These are phyloP conservation scores for Takifugu flavidus DNA, from an alignment of 2,113 vertebrate genomes.

Conservation along the genomic window DNA sequence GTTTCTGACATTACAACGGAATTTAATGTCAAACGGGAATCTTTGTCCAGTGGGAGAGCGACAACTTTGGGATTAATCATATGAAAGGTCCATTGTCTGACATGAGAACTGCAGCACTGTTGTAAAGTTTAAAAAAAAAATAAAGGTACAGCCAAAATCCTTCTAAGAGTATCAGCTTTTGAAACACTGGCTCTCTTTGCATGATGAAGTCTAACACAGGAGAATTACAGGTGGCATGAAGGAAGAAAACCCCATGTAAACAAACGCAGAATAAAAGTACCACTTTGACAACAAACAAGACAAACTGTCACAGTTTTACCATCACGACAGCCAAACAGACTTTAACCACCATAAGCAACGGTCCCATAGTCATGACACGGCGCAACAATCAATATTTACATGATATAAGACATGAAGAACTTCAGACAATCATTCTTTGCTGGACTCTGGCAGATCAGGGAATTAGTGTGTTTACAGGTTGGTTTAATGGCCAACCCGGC, in stretches of 20 bases:
- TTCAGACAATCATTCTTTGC: neutral
- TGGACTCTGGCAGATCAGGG: constrained; percentile 18
- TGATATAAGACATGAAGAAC: constrained; percentile 39
- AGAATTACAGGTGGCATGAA: constrained; percentile 18
- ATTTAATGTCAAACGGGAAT: neutral
- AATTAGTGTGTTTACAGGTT: constrained; percentile 43
- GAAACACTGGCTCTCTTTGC: constrained; percentile 15
- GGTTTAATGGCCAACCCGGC: constrained; percentile 32
- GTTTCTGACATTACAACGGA: neutral
- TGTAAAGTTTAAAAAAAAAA: neutral
- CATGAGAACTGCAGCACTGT: neutral
- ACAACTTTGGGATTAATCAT: neutral
- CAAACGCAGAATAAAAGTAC: constrained; percentile 24
- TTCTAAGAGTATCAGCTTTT: neutral
- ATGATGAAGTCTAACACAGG: constrained; percentile 18
- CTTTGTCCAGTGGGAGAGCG: neutral
- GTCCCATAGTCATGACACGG: constrained; percentile 32
- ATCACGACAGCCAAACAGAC: constrained; percentile 25
- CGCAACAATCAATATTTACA: constrained; percentile 57
- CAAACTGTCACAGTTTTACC: constrained; percentile 10
- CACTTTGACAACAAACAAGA: constrained; percentile 40
- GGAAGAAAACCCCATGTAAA: constrained; percentile 26
- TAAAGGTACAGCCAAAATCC: neutral
- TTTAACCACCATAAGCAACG: constrained; percentile 32
- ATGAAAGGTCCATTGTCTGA: neutral